A percentile compares a stretch with the other conserved stretches of the same genome.
Conservation (phyloP, 1,140 invertebrate genomes). For the Calosoma granatense region DNA sequence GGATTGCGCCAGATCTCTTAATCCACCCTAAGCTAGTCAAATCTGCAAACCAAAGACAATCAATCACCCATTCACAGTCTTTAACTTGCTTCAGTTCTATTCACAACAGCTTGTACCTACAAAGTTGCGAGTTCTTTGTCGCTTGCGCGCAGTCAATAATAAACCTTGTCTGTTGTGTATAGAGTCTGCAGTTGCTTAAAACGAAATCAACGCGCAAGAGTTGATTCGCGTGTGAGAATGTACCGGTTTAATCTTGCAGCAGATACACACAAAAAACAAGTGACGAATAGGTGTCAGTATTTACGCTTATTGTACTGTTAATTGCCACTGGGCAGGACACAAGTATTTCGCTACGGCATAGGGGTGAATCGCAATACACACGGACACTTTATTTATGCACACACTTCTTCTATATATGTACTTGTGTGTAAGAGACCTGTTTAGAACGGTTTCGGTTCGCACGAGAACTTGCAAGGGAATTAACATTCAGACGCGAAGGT, state of each 20-base stretch:
- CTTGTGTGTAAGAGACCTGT: neutral
- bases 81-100: too few species aligned
- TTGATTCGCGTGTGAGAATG: neutral
- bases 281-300: conserved; percentile 7
- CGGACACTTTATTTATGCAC: neutral
- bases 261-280: neutral
- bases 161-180: too few species aligned
- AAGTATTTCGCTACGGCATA: neutral
- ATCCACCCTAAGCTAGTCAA: too few species aligned
- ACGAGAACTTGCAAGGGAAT: neutral
- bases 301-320: neutral
- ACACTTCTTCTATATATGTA: neutral
- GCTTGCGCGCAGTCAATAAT: too few species aligned
- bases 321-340: neutral
- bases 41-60: too few species aligned
- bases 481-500: neutral
- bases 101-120: too few species aligned
- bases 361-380: neutral
- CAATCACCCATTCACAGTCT: too few species aligned
- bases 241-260: neutral
- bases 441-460: neutral
- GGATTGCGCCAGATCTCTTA: too few species aligned
- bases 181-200: too few species aligned
- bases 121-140: too few species aligned
- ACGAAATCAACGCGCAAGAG: too few species aligned